phyloP scores from a whole-genome alignment of 92 coral and sea anemone genomes.

The Palythoa caribaeorum region DNA sequence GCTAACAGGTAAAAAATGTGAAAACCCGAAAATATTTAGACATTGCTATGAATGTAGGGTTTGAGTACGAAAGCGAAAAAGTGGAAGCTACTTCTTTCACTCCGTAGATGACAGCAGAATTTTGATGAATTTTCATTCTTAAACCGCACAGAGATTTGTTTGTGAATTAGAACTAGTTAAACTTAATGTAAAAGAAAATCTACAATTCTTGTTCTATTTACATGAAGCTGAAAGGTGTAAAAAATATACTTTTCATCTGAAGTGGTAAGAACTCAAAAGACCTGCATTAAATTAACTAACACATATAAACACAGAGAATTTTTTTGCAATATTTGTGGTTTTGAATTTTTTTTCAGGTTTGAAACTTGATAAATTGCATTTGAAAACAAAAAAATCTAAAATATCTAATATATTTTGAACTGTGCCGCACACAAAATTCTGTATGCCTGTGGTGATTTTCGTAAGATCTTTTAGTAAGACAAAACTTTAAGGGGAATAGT shows the following conservation, averaged over 20 bases:
- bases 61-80: background rate
- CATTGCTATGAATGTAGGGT: background rate
- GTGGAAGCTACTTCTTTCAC: slow-evolving; percentile 7
- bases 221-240: background rate
- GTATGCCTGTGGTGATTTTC: background rate
- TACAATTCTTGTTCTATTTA: background rate
- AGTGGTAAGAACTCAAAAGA: slow-evolving; percentile 26
- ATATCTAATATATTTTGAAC: background rate
- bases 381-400: background rate
- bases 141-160: background rate
- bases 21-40: background rate
- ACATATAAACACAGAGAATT: no score
- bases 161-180: background rate
- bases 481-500: background rate
- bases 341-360: background rate
- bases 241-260: background rate
- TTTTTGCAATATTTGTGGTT: background rate
- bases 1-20: background rate
- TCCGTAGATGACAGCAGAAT: slow-evolving; percentile 4
- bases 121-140: background rate
- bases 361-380: background rate
- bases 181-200: background rate
- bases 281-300: slow-evolving; percentile 20
- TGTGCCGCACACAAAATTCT: background rate
- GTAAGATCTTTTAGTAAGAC: background rate